Conservation (phyloP, 2,797 vertebrate genomes). For the Platalea minor region DNA sequence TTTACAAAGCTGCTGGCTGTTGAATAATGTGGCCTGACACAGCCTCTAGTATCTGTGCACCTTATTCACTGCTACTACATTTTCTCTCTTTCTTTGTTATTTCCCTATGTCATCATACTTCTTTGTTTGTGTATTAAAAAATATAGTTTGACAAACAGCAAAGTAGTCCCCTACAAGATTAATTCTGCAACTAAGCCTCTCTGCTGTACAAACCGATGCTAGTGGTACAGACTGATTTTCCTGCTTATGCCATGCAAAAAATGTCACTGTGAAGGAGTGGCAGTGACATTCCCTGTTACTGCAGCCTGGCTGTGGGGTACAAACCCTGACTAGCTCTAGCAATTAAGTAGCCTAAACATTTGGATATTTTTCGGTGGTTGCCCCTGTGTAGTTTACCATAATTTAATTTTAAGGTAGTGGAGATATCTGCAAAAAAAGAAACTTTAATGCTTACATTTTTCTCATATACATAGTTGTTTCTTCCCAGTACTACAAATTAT, state of each 20-base stretch:
- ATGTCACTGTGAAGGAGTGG: neutral
- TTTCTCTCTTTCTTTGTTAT: neutral
- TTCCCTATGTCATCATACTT: neutral
- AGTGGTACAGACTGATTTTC: neutral
- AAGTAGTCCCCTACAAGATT: neutral
- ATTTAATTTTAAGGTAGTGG: neutral
- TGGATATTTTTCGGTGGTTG: neutral
- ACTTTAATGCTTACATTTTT: neutral
- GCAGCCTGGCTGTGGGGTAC: neutral
- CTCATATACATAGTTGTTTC: neutral
- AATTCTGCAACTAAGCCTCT: neutral
- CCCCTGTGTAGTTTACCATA: neutral
- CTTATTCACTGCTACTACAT: neutral
- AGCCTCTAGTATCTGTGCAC: neutral
- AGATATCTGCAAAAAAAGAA: neutral
- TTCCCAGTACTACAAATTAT: neutral
- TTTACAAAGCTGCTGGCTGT: neutral
- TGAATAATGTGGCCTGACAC: neutral
- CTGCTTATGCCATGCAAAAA: neutral
- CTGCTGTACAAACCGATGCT: neutral
- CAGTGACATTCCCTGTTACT: neutral
- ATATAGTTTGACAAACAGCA: neutral
- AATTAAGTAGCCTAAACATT: neutral
- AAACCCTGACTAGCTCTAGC: neutral
- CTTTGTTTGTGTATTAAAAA: neutral